Evolutionary conservation across 2,888 invertebrate species (phyloP).

Genomic region (Tridacna crocea): DNA sequence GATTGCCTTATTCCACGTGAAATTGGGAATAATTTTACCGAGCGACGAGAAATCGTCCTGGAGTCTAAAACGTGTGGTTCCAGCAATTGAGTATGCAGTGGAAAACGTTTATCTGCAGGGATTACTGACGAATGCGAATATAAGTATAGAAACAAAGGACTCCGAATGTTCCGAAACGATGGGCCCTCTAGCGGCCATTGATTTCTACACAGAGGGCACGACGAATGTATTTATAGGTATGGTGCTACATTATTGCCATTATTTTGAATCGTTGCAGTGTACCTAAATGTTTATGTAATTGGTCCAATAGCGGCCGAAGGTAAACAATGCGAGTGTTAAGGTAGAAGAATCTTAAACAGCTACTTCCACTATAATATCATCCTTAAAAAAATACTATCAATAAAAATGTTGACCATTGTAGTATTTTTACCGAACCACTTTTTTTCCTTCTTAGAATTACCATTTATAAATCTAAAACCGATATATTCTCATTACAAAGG

Average conservation of each 20-base stretch:
- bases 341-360: too few species aligned
- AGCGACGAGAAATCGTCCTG: constrained; percentile 63
- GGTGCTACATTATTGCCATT: constrained; percentile 60
- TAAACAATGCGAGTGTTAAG: too few species aligned
- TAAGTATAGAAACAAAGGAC: constrained; percentile 69
- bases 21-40: constrained; percentile 23
- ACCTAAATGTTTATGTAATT: too few species aligned
- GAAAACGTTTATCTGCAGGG: constrained; percentile 61
- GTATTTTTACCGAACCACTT: too few species aligned
- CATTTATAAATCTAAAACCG: too few species aligned
- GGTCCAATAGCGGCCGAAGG: too few species aligned
- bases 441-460: too few species aligned
- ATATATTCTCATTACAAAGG: too few species aligned
- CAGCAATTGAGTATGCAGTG: constrained; percentile 82
- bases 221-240: constrained; percentile 80
- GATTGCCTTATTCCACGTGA: constrained; percentile 11
- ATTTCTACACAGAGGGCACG: constrained; percentile 72
- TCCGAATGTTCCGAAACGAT: constrained; percentile 80
- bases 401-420: too few species aligned
- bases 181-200: constrained; percentile 80
- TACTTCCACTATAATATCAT: too few species aligned
- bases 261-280: background rate
- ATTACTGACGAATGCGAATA: constrained; percentile 57
- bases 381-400: too few species aligned
- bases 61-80: constrained; percentile 75